Evolutionary conservation across 1,140 invertebrate genomes (phyloP).

Genomic region (Bombus superbus): DNA sequence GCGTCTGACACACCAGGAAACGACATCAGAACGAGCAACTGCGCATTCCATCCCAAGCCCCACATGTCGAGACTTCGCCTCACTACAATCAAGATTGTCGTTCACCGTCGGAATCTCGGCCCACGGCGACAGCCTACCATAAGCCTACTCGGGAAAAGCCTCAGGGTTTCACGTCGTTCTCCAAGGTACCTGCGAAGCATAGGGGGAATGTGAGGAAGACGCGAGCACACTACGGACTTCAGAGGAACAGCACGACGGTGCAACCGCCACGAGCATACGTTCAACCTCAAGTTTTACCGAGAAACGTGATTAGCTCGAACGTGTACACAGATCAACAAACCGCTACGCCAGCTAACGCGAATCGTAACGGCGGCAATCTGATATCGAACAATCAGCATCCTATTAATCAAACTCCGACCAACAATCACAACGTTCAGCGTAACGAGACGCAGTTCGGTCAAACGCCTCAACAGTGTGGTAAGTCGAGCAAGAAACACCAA

Average conservation of each 20-base stretch:
- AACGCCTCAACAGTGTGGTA: constrained; percentile 70
- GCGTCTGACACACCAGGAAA: constrained; percentile 69
- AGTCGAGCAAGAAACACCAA: constrained; percentile 83
- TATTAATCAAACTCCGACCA: constrained; percentile 56
- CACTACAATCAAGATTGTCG: constrained; percentile 67
- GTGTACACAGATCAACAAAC: constrained; percentile 35
- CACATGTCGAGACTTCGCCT: constrained; percentile 70
- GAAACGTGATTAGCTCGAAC: constrained; percentile 50
- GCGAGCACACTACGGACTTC: constrained; percentile 57
- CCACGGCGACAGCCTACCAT: constrained; percentile 63
- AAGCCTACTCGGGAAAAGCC: constrained; percentile 75
- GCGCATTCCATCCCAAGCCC: constrained; percentile 72
- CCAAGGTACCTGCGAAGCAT: constrained; percentile 72
- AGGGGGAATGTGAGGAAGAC: constrained; percentile 67
- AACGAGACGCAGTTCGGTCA: constrained; percentile 71
- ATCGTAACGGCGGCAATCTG: constrained; percentile 38
- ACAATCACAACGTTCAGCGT: constrained; percentile 68
- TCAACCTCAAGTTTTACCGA: constrained; percentile 66
- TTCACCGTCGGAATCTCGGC: constrained; percentile 57
- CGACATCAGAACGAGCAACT: constrained; percentile 76
- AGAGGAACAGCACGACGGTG: constrained; percentile 49
- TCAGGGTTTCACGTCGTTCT: constrained; percentile 65
- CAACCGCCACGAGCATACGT: constrained; percentile 64
- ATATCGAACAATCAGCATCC: constrained; percentile 55
- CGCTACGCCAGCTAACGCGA: neutral